phyloP scores from a whole-genome alignment of 1,140 invertebrate genomes.

The Streblospio benedicti region DNA sequence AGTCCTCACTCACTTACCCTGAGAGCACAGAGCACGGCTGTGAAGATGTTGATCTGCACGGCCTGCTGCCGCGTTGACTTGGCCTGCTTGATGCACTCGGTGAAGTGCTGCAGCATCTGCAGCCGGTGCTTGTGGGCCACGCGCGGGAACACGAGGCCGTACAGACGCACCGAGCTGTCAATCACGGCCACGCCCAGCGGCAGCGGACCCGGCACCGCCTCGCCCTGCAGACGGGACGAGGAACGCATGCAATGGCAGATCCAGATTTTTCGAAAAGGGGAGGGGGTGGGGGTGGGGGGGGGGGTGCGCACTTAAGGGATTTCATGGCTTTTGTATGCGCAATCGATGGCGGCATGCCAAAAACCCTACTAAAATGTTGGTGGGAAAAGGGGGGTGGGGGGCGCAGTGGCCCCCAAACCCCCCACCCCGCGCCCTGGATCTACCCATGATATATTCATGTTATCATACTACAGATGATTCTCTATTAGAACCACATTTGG shows the following conservation, averaged over 20 bases:
- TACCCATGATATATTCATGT: no score
- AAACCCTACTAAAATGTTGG: no score
- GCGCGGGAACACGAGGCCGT: conserved; percentile 85
- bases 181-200: conserved; percentile 95
- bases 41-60: conserved; percentile 93
- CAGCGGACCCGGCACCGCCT: conserved; percentile 66
- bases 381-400: background rate
- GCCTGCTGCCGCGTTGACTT: conserved; percentile 87
- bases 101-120: conserved; percentile 94
- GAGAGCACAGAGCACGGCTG: conserved; percentile 79
- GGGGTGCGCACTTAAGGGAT: no score
- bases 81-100: conserved; percentile 82
- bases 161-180: conserved; percentile 83
- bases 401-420: background rate
- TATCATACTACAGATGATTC: no score
- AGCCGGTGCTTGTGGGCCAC: conserved; percentile 90
- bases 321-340: no score
- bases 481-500: no score
- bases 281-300: no score
- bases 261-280: no score
- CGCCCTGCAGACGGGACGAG: conserved; percentile 42
- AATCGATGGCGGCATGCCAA: no score
- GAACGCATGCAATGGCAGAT: no score
- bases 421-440: no score
- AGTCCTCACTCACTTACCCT: conserved; percentile 57